Evolutionary conservation across 2,113 vertebrate species (phyloP).

Genomic region (Chaenogobius annularis): DNA sequence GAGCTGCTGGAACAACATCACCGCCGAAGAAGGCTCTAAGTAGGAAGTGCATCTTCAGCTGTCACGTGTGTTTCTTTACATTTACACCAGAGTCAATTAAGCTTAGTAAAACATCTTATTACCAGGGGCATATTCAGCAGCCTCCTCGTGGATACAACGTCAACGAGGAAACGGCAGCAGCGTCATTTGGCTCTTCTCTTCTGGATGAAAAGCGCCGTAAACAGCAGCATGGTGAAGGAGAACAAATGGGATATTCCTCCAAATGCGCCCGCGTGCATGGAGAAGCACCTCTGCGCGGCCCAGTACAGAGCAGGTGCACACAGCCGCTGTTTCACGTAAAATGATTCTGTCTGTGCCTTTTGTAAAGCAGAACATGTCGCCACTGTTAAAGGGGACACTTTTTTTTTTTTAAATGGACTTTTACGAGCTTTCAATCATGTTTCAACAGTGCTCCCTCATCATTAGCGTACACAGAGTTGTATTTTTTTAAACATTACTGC

Average conservation of each 20-base stretch:
- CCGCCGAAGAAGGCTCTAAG: conserved; percentile 24
- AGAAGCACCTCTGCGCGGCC: conserved; percentile 85
- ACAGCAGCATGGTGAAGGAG: conserved; percentile 76
- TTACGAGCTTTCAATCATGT: too few species aligned
- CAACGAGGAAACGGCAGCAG: neutral
- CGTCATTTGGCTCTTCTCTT: neutral
- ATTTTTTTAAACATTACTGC: too few species aligned
- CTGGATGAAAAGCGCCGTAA: conserved; percentile 58
- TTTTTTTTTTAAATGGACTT: too few species aligned
- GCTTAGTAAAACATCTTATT: conserved; percentile 27
- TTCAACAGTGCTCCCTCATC: too few species aligned
- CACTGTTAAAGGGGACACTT: neutral
- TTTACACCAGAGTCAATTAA: neutral
- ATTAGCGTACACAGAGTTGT: too few species aligned
- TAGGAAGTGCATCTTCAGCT: conserved; percentile 49
- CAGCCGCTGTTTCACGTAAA: neutral
- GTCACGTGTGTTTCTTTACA: conserved; percentile 41
- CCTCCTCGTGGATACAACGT: neutral
- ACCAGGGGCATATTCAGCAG: neutral
- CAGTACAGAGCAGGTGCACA: conserved; percentile 82
- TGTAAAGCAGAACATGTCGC: neutral
- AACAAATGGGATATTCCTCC: conserved; percentile 86
- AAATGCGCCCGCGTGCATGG: conserved; percentile 93
- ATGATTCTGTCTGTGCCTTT: neutral
- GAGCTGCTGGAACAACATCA: neutral